These are phyloP conservation scores for Gila robusta DNA, from an alignment of 2,797 vertebrate genomes.

Conservation along the genomic window DNA sequence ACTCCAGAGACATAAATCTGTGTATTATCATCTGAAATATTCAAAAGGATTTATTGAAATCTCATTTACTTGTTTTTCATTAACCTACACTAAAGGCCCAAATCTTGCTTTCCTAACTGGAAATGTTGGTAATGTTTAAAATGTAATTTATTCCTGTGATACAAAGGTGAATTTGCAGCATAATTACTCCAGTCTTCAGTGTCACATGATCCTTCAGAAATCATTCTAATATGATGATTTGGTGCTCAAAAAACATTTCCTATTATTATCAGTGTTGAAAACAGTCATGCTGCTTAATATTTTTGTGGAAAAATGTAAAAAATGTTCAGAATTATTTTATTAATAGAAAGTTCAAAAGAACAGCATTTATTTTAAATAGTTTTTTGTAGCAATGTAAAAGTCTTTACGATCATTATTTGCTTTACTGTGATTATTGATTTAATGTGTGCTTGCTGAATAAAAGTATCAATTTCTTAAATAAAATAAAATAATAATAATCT, in stretches of 20 bases:
- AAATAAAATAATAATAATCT: neutral
- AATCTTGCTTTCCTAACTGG: neutral
- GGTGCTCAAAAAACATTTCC: neutral
- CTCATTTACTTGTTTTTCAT: neutral
- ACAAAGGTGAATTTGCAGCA: neutral
- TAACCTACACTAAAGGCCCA: neutral
- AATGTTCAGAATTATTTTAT: neutral
- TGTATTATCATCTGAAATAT: neutral
- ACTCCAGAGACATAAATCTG: neutral
- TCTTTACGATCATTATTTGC: neutral
- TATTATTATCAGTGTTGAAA: neutral
- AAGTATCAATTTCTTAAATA: neutral
- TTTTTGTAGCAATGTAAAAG: neutral
- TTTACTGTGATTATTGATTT: conserved; percentile 16
- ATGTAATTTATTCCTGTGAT: neutral
- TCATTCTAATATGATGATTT: neutral
- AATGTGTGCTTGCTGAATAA: neutral
- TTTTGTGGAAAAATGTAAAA: neutral
- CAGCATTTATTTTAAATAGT: neutral
- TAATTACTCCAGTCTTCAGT: neutral
- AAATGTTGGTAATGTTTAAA: neutral
- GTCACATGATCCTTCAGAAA: neutral
- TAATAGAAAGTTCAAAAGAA: neutral
- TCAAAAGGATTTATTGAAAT: neutral
- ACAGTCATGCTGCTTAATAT: neutral